Conservation (phyloP, 2,888 invertebrate genomes). For the Lasioglossum figueresi region DNA sequence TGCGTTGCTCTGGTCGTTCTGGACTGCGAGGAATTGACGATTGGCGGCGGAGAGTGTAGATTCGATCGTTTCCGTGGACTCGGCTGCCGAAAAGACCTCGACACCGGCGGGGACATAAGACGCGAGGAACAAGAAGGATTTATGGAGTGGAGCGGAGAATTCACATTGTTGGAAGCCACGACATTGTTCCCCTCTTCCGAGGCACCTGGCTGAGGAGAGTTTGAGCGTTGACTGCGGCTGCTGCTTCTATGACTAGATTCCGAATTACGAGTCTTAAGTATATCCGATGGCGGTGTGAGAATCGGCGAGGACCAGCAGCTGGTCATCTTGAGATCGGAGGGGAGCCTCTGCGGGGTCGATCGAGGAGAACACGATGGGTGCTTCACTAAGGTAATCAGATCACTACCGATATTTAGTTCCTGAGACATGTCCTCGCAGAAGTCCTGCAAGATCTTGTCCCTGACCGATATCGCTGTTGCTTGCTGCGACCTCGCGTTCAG, state of each 20-base stretch:
- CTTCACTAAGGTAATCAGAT: slow-evolving; percentile 81
- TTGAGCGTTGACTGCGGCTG: slow-evolving; percentile 69
- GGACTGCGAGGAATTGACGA: slow-evolving; percentile 71
- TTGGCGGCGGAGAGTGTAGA: slow-evolving; percentile 79
- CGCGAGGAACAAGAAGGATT: slow-evolving; percentile 80
- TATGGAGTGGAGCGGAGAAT: slow-evolving; percentile 79
- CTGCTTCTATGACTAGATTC: slow-evolving; percentile 80
- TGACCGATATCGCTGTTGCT: slow-evolving; percentile 79
- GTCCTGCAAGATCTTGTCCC: slow-evolving; percentile 82
- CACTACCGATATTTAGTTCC: slow-evolving; percentile 81
- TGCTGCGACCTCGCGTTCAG: slow-evolving; percentile 62
- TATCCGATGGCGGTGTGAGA: slow-evolving; percentile 81
- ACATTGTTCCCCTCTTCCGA: slow-evolving; percentile 75
- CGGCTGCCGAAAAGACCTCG: slow-evolving; percentile 75
- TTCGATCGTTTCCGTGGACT: slow-evolving; percentile 78
- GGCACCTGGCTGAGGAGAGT: slow-evolving; percentile 79
- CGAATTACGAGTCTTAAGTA: slow-evolving; percentile 80
- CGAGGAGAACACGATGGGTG: slow-evolving; percentile 82
- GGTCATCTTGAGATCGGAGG: slow-evolving; percentile 76
- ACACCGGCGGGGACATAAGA: slow-evolving; percentile 81
- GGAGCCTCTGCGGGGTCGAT: slow-evolving; percentile 81
- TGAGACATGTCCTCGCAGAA: slow-evolving; percentile 82
- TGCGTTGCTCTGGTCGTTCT: slow-evolving; percentile 79
- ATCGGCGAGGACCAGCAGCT: slow-evolving; percentile 78
- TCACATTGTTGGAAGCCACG: slow-evolving; percentile 74